Evolutionary conservation across 2,888 invertebrate species (phyloP), one percentile per base, ranked within the genome.

Genomic region (Pasiphila rectangulata): DNA sequence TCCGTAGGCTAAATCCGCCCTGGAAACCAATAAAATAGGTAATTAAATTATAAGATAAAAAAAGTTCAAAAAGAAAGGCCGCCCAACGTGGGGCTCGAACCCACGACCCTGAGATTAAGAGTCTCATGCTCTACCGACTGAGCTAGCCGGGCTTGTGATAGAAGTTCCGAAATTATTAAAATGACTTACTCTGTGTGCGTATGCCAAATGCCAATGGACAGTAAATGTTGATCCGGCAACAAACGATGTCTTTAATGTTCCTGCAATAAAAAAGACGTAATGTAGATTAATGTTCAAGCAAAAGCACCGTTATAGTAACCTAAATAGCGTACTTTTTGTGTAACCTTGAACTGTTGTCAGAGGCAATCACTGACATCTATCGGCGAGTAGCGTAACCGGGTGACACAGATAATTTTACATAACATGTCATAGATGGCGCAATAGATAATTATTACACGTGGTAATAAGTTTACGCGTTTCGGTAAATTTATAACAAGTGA

Each of bases 151-250:
- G 88, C 87, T 73, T 61, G 30, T 9, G 0, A 0, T 0, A 0
- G 0, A 0, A 0, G 0, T 0, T 0, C 0, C 1, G n/a, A 75
- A 80, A 72, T 55, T 63, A 51, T 45, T 0, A n/a, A n/a, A 20
- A 56, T 58, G 0, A 74, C 83, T 83, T 79, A 85, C 85, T 88
- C 92, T 90, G 74, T 98, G 98, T 3, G 98, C 96, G 84, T 97
- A 98, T 6, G 97, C 96, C 66, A 98, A 90, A 82, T 97, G 97
- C 98, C 98, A 98, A 53, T 96, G 94, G 36, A 97, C 94, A 81
- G 95, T 97, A 69, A 98, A 93, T 54, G 91, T 91, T 52, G 96
- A 93, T 41, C 97, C 97, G 10, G 96, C 92, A 53, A 94, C 76
- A 65, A 97, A 89, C 13, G 95, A 92, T 21, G 97, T 97, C 76